Conservation (phyloP, 2,113 vertebrate genomes). For the Pipra filicauda region DNA sequence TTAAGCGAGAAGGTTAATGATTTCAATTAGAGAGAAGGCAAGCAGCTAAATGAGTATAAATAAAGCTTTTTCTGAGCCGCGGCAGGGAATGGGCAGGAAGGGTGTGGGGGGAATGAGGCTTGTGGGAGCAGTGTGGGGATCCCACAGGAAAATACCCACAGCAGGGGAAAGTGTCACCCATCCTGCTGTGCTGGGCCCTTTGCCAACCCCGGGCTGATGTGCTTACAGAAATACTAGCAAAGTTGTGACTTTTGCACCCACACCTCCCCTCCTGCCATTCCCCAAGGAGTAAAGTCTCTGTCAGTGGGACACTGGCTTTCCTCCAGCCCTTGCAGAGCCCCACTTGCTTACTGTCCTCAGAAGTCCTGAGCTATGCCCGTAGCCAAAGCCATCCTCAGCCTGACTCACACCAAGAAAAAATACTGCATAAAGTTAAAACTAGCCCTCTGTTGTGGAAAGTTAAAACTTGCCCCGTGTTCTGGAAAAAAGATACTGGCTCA, state of each 20-base stretch:
- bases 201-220: rapidly evolving
- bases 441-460: background rate
- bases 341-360: rapidly evolving
- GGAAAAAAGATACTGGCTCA: background rate
- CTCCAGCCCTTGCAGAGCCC: background rate
- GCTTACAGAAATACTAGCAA: background rate
- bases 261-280: rapidly evolving
- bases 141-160: background rate
- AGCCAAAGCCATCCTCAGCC: background rate
- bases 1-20: conserved; percentile 68
- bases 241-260: background rate
- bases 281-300: background rate
- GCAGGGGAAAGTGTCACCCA: background rate
- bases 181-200: rapidly evolving
- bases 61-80: conserved; percentile 10
- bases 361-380: rapidly evolving
- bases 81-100: background rate
- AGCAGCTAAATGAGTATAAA: conserved; percentile 61
- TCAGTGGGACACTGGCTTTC: background rate
- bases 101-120: background rate
- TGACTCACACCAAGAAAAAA: background rate
- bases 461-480: background rate
- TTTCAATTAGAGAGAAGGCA: conserved; percentile 66
- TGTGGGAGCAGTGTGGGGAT: background rate
- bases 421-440: background rate